Evolutionary conservation across 1,140 invertebrate genomes (phyloP).

Genomic region (Pristionchus pacificus): DNA sequence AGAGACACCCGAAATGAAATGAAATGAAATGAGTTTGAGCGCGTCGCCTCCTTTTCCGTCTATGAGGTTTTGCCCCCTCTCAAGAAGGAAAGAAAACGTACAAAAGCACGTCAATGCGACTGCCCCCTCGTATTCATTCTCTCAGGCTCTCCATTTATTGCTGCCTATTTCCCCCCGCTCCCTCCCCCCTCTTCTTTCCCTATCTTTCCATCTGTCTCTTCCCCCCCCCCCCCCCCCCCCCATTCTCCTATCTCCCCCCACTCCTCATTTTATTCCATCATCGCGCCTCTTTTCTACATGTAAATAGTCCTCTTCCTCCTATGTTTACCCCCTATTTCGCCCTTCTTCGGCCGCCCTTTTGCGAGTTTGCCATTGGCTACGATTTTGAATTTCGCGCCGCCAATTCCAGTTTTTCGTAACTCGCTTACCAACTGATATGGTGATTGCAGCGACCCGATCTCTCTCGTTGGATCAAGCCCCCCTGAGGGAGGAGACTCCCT

Average conservation of each 20-base stretch:
- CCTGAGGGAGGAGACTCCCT: no score
- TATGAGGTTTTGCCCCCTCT: neutral
- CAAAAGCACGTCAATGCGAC: neutral
- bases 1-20: constrained; percentile 5
- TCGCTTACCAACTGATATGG: no score
- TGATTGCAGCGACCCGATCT: no score
- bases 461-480: no score
- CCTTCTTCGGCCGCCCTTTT: neutral
- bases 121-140: neutral
- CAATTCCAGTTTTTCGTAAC: no score
- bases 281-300: neutral
- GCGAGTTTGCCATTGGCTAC: no score
- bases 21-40: neutral
- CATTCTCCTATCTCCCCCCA: neutral
- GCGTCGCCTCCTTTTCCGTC: constrained; percentile 2
- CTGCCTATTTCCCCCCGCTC: neutral
- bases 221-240: constrained; percentile 1
- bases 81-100: neutral
- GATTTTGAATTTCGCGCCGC: no score
- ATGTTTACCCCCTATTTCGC: neutral
- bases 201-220: neutral
- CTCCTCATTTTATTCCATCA: neutral
- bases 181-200: constrained; percentile 1
- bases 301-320: neutral
- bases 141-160: neutral